Evolutionary conservation across 2,113 vertebrate genomes (phyloP).

Genomic region (Manacus vitellinus): DNA sequence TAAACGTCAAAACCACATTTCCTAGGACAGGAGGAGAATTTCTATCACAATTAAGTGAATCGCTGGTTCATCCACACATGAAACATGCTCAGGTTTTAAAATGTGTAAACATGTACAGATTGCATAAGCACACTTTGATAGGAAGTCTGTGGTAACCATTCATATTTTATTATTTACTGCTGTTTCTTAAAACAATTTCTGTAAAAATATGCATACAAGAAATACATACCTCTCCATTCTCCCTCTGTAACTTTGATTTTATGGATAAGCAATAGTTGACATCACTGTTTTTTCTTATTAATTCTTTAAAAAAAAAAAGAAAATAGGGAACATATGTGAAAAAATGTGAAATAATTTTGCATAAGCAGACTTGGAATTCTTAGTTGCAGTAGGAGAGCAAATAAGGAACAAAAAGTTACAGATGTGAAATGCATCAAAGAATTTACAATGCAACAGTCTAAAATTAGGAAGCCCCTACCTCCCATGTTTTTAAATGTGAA

Average conservation of each 20-base stretch:
- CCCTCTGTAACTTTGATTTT: conserved; percentile 86
- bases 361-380: background rate
- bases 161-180: background rate
- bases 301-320: conserved; percentile 73
- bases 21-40: background rate
- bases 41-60: background rate
- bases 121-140: background rate
- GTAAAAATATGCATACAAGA: background rate
- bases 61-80: background rate
- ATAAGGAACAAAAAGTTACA: background rate
- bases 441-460: background rate
- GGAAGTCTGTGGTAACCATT: background rate
- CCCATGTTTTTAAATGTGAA: background rate
- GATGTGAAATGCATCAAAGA: background rate
- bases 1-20: rapidly evolving
- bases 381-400: background rate
- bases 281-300: conserved; percentile 86
- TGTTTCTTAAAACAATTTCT: background rate
- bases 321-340: background rate
- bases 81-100: background rate
- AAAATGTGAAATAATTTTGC: background rate
- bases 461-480: background rate
- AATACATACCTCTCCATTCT: conserved; percentile 84
- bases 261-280: conserved; percentile 86
- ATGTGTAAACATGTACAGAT: background rate